Conservation (phyloP, 1,140 invertebrate species). For the Drosophila repleta region DNA sequence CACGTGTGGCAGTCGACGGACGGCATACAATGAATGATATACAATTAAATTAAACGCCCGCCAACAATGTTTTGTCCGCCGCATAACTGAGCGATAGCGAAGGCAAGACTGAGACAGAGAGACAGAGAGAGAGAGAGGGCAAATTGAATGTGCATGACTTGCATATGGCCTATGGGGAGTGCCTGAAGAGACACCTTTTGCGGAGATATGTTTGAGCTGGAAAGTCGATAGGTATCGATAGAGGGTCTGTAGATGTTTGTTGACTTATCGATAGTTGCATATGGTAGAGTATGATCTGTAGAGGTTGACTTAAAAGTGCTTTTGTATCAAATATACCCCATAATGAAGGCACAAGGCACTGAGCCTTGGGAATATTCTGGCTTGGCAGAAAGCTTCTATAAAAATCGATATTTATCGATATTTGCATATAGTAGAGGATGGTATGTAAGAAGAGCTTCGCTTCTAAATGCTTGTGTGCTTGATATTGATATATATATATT, state of each 20-base stretch:
- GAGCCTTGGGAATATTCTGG: too few relatives aligned
- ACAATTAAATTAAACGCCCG: constrained; percentile 70
- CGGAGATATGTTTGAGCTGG: too few relatives aligned
- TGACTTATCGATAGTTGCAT: too few relatives aligned
- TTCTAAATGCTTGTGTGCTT: too few relatives aligned
- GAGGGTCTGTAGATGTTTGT: too few relatives aligned
- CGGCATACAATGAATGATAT: constrained; percentile 49
- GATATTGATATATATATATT: too few relatives aligned
- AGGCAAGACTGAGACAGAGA: constrained; percentile 5
- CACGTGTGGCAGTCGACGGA: constrained; percentile 59
- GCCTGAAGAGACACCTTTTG: neutral
- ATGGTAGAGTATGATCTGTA: too few relatives aligned
- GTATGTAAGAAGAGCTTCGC: too few relatives aligned
- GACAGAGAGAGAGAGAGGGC: neutral
- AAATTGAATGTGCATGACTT: neutral
- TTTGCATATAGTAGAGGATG: neutral
- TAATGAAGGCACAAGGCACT: too few relatives aligned
- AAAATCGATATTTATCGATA: constrained; percentile 3
- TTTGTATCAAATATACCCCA: too few relatives aligned
- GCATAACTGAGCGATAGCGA: neutral
- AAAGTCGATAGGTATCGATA: neutral
- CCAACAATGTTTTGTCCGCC: constrained; percentile 6
- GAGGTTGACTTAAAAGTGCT: too few relatives aligned
- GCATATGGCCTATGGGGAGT: neutral
- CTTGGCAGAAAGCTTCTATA: too few relatives aligned